phyloP scores from a whole-genome alignment of 2,113 vertebrate species.

The Oncorhynchus keta region DNA sequence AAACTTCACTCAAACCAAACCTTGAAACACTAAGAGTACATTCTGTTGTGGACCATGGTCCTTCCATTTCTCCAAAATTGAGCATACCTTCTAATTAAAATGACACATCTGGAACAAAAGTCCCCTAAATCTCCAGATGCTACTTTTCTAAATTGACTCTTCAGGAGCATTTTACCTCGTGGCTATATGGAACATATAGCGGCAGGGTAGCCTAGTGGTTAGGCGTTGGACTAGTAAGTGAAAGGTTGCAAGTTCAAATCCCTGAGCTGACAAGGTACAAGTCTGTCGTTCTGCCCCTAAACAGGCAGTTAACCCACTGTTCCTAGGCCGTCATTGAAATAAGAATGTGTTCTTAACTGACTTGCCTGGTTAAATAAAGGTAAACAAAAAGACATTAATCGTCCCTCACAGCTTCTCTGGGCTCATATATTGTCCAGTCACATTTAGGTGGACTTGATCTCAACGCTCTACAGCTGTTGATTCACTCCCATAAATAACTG shows the following conservation, averaged over 20 bases:
- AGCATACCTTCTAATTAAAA: background rate
- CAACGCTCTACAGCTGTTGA: conserved; percentile 10
- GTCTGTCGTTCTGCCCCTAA: too few species aligned
- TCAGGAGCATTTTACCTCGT: background rate
- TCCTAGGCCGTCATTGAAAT: too few species aligned
- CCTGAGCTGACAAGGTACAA: too few species aligned
- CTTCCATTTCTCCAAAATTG: background rate
- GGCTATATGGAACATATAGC: conserved; percentile 1
- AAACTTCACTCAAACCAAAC: background rate
- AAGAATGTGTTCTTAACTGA: too few species aligned
- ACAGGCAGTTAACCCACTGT: too few species aligned
- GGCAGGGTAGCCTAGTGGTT: too few species aligned
- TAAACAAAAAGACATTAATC: background rate
- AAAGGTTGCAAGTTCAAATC: too few species aligned
- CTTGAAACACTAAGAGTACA: background rate
- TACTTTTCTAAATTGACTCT: background rate
- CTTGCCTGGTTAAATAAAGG: too few species aligned
- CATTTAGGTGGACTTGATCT: conserved; percentile 15
- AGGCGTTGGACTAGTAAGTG: too few species aligned
- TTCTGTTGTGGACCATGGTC: background rate
- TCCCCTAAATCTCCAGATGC: background rate
- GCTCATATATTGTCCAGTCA: conserved; percentile 20
- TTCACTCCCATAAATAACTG: background rate
- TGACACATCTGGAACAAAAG: conserved; percentile 1
- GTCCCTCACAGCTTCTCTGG: background rate